Conservation (phyloP, 2,113 vertebrate species). For the Leptobrachium ailaonicum region DNA sequence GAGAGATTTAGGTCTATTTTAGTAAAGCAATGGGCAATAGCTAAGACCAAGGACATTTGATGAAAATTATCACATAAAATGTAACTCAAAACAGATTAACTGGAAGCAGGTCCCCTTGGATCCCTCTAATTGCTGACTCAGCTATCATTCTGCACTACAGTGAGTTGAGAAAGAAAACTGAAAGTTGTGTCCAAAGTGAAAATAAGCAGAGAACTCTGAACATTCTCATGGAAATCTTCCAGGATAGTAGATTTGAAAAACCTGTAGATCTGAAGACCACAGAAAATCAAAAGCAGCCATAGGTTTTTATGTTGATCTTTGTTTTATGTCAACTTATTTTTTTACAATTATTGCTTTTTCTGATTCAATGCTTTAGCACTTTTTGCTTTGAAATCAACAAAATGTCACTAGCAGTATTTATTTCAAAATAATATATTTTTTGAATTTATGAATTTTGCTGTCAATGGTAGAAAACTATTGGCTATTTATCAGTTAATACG, state of each 20-base stretch:
- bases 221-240: constrained; percentile 27
- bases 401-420: too few relatives aligned
- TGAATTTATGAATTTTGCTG: too few relatives aligned
- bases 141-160: constrained; percentile 5
- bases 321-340: background rate
- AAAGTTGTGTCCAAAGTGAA: constrained; percentile 31
- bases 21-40: background rate
- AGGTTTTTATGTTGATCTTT: background rate
- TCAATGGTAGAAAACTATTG: too few relatives aligned
- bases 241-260: constrained; percentile 36
- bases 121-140: constrained; percentile 32
- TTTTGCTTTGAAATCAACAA: too few relatives aligned
- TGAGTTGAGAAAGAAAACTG: constrained; percentile 19
- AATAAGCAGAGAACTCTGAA: constrained; percentile 14
- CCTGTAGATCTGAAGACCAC: constrained; percentile 20
- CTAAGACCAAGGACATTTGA: background rate
- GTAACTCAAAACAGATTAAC: constrained; percentile 4
- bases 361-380: too few relatives aligned
- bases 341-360: too few relatives aligned
- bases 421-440: too few relatives aligned
- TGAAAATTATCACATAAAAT: background rate
- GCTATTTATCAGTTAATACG: too few relatives aligned
- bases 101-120: constrained; percentile 9
- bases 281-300: background rate
- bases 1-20: background rate